These are phyloP conservation scores for Drosophila watanabei DNA, from an alignment of 1,140 invertebrate genomes.

Conservation along the genomic window DNA sequence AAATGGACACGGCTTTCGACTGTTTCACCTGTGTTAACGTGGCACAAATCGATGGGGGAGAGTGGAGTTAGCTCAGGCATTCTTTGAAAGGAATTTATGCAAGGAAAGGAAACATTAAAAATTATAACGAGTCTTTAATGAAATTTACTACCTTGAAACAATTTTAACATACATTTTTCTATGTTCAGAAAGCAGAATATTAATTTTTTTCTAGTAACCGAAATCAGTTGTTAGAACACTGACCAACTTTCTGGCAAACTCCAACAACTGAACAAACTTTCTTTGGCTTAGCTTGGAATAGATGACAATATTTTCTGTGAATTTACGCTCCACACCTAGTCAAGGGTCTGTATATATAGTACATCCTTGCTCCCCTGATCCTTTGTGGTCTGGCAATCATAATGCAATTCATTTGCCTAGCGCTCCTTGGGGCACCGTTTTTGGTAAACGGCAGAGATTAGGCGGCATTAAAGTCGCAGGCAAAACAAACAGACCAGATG, in stretches of 20 bases:
- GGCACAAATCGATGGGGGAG: not conserved
- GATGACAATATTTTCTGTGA: constrained; percentile 48
- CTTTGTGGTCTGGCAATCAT: constrained; percentile 65
- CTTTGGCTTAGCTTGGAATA: constrained; percentile 1
- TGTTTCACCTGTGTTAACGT: not conserved
- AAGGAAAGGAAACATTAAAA: not conserved
- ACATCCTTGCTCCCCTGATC: constrained; percentile 12
- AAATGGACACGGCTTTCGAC: not conserved
- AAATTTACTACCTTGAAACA: not conserved
- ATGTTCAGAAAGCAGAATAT: not conserved
- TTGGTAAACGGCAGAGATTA: constrained; percentile 81
- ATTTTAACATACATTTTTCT: not conserved
- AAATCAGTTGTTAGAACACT: constrained; percentile 35
- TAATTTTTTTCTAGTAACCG: not conserved
- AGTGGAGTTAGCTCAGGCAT: not conserved
- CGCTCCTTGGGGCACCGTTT: constrained; percentile 76
- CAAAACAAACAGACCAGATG: constrained; percentile 58
- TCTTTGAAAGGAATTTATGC: not conserved
- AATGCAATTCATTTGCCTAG: constrained; percentile 78
- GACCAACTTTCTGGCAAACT: constrained; percentile 6
- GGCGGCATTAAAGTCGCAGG: constrained; percentile 73
- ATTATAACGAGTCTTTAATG: not conserved
- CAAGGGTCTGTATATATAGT: not conserved
- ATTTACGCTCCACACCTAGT: constrained; percentile 45
- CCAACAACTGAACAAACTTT: constrained; percentile 36